Evolutionary conservation across 2,888 invertebrate species (phyloP), one percentile per base, ranked within the genome.

Genomic region (Melanchra persicariae): DNA sequence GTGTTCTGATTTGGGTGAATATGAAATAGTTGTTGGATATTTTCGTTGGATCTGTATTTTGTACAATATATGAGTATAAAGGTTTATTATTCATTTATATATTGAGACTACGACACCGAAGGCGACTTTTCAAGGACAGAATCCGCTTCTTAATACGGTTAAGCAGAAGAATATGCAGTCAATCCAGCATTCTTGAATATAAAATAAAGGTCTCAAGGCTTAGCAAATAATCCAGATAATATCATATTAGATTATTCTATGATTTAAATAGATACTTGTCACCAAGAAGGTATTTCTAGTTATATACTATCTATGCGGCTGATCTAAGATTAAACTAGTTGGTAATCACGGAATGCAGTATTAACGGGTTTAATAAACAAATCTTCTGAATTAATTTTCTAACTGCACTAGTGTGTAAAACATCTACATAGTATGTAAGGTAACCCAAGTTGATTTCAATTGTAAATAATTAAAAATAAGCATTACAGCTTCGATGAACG

Each of bases 261-360:
- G 47, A 47, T 59, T 63, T 64, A 57, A 70, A 69, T 66, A 68
- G 34, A 59, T 47, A 64, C 47, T 10, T 63, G 40, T 67, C 47
- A 67, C 40, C 22, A 51, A 61, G 57, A 57, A 37, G 40, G 24
- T 65, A 74, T 63, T 69, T 67, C 69, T 61, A 59, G 67, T 66
- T 70, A 40, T 24, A n/a, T 73, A n/a, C n/a, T n/a, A 82, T 79
- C 79, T 51, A 51, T 22, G 22, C 58, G 0, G 58, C 9, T 64
- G 52, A 79, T 79, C 82, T 62, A 65, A 55, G 49, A 58, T 72
- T 61, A 57, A 57, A 67, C 40, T 47, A 58, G 71, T n/a, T n/a
- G n/a, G n/a, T 77, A 64, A 66, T 51, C 45, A 34, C 58, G 64
- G 67, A 81, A 81, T 74, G 69, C 37, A 34, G 58, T 51, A 22